These are phyloP conservation scores for Eurytoma adleriae DNA, from an alignment of 2,888 invertebrate species.

Conservation along the genomic window DNA sequence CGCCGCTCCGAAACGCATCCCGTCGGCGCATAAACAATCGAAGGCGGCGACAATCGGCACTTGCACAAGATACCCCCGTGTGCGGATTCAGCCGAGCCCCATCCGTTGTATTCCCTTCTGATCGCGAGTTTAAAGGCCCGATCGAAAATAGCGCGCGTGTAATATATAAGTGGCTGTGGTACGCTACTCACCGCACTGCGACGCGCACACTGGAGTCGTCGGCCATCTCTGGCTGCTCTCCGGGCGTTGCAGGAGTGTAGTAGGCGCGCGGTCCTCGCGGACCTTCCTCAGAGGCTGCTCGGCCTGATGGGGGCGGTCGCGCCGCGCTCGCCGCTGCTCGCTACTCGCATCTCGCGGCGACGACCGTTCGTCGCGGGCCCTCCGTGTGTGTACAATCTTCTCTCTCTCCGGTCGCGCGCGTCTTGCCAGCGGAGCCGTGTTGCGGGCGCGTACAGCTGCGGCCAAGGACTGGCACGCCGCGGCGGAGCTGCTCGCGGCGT, in stretches of 20 bases:
- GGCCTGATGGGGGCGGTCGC: not conserved
- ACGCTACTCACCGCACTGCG: constrained; percentile 72
- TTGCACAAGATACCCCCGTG: too few relatives aligned
- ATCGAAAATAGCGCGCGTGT: too few relatives aligned
- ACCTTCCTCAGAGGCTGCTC: not conserved
- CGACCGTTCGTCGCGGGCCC: not conserved
- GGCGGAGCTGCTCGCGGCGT: not conserved
- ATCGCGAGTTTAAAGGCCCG: too few relatives aligned
- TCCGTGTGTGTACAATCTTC: not conserved
- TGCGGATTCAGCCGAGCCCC: too few relatives aligned
- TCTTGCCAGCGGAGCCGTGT: not conserved
- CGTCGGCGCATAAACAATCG: too few relatives aligned
- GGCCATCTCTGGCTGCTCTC: constrained; percentile 66
- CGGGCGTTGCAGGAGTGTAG: too few relatives aligned
- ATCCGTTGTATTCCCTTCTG: too few relatives aligned
- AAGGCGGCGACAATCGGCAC: too few relatives aligned
- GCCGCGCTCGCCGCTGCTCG: not conserved
- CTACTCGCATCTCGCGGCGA: not conserved
- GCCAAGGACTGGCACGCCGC: not conserved
- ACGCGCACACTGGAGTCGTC: constrained; percentile 75
- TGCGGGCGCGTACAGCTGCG: constrained; percentile 3
- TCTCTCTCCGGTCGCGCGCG: not conserved
- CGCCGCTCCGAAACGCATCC: too few relatives aligned
- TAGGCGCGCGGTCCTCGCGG: not conserved
- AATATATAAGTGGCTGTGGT: too few relatives aligned